Evolutionary conservation across 2,888 invertebrate species (phyloP), one percentile per base, ranked within the genome.

Genomic region (Cloeon dipterum): DNA sequence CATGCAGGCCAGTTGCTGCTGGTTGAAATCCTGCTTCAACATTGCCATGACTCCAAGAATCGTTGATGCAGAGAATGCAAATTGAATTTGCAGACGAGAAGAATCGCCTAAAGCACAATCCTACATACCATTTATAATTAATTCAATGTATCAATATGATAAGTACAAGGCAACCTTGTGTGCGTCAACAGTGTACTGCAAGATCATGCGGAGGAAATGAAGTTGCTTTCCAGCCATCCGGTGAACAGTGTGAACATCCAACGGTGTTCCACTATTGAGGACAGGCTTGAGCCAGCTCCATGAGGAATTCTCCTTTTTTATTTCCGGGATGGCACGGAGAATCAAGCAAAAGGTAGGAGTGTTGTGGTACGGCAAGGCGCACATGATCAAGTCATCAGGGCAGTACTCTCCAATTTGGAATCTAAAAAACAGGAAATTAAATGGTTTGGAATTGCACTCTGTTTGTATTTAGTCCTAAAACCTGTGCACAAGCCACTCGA

Each of bases 401-500:
- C 94, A 94, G 55, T 78, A 94, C 37, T 78, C 66, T 48, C 96
- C 81, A 41, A 96, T 76, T 44, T 76, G 72, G 52, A 77, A 93
- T 45, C 91, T 65, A 16, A 8, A n/a, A n/a, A n/a, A n/a, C n/a
- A n/a, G n/a, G n/a, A n/a, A n/a, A n/a, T n/a, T n/a, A n/a, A n/a
- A n/a, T n/a, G n/a, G n/a, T n/a, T n/a, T n/a, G n/a, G n/a, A n/a
- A n/a, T n/a, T n/a, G n/a, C n/a, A n/a, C n/a, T n/a, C n/a, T n/a
- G n/a, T n/a, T 21, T 21, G 7, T 5, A 5, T 10, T 10, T 39
- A 21, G 20, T 20, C 17, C n/a, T 20, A 29, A 17, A 19, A 66
- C 60, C 65, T 70, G 49, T 83, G 70, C 33, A 96, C 71, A 3
- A 98, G 64, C 94, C 94, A 98, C 62, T 98, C 98, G 34, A 98